Base-by-base conservation (phyloP, 2,888 invertebrate species). In the Zhuqinia jingwanae region DNA sequence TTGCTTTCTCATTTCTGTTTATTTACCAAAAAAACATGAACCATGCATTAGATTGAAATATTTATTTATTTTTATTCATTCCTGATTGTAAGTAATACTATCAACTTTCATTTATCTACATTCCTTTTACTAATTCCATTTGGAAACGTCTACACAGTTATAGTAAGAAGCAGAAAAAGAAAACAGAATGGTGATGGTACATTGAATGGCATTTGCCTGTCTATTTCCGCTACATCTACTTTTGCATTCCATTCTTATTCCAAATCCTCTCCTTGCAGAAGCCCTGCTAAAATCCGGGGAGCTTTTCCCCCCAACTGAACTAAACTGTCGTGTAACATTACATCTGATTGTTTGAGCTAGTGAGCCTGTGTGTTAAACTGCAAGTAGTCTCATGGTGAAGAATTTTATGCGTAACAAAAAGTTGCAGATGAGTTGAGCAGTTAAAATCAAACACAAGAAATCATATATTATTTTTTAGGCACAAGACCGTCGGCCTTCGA, bases 341-440 rank as follows among this genome's bases (percentile, higher is more conserved):
- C 47, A 2, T 47, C 47, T 45, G 25, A 42, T 10, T 45, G 25
- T 77, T 22, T 58, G 76, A 30, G 56, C n/a, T 15, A 56, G 60
- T 25, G 36, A 36, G 8, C 36, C 8, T 8, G 77, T 45, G 30
- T 63, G 80, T 20, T 50, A 75, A 63, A 80, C 56, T 75, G 65
- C n/a, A n/a, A n/a, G n/a, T n/a, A n/a, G n/a, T n/a, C n/a, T n/a
- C n/a, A n/a, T n/a, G n/a, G n/a, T n/a, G 76, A 86, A 25, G 30
- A 78, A 82, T 86, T 86, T 86, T 73, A 75, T 86, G 65, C 65
- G 63, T 42, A 45, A 45, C 76, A 70, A 85, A 78, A 77, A 13
- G 36, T 60, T 42, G n/a, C n/a, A n/a, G n/a, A n/a, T n/a, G 60
- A n/a, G 15, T 15, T 45, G 8, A 65, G n/a, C 77, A 65, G 65